Evolutionary conservation across 2,797 vertebrate genomes (phyloP).

Genomic region (Sebastes kiyomatsui): DNA sequence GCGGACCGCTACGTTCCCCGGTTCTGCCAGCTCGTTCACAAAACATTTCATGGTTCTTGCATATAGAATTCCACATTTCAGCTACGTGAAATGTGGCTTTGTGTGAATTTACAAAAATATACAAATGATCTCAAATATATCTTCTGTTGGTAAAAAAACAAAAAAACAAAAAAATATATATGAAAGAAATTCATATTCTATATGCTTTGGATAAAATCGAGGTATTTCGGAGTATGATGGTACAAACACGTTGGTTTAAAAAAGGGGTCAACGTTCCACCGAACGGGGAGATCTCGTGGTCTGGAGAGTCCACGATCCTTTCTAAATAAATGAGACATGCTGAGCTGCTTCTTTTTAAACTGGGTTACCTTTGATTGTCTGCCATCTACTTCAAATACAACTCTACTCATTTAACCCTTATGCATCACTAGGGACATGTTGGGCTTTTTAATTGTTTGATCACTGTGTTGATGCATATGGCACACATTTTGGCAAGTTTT

Average conservation of each 20-base stretch:
- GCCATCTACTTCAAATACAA: background rate
- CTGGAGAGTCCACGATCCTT: background rate
- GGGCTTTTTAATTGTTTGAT: no score
- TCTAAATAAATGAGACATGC: background rate
- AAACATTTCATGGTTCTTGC: conserved; percentile 67
- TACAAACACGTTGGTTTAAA: background rate
- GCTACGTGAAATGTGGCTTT: conserved; percentile 58
- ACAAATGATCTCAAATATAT: conserved; percentile 44
- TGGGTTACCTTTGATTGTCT: conserved; percentile 9
- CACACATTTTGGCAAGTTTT: no score
- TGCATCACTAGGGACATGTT: background rate
- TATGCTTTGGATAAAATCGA: conserved; percentile 64
- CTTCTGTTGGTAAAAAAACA: conserved; percentile 15
- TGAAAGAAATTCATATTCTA: conserved; percentile 54
- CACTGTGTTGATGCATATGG: no score
- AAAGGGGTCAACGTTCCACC: background rate
- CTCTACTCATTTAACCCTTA: background rate
- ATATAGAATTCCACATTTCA: conserved; percentile 74
- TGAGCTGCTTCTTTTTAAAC: background rate
- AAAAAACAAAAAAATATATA: background rate
- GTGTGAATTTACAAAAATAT: conserved; percentile 66
- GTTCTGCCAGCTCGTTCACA: conserved; percentile 15
- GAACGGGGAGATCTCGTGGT: background rate
- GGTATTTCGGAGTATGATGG: conserved; percentile 49
- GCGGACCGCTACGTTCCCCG: background rate